Conservation (phyloP, 2,797 vertebrate species). For the Pangasius mekongensis region DNA sequence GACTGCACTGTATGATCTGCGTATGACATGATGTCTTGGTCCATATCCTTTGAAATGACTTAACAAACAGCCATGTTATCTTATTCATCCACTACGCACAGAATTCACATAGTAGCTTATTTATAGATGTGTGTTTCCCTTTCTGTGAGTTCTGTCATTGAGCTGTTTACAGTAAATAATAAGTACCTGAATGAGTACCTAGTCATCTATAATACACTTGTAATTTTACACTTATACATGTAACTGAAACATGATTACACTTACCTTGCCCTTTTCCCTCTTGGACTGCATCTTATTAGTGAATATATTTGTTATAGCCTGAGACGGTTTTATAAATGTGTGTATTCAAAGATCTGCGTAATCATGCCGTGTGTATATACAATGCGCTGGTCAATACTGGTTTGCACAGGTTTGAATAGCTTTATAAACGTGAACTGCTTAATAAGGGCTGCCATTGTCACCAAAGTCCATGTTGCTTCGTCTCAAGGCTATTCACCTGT, state of each 20-base stretch:
- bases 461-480: neutral
- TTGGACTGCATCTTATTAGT: neutral
- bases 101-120: neutral
- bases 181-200: neutral
- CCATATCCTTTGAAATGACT: neutral
- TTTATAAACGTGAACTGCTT: conserved; percentile 21
- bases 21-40: neutral
- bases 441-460: neutral
- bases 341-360: neutral
- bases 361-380: neutral
- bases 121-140: neutral
- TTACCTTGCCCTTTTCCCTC: neutral
- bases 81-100: neutral
- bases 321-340: neutral
- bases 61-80: neutral
- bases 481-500: conserved; percentile 1
- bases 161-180: neutral
- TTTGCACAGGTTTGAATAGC: conserved; percentile 8
- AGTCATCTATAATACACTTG: neutral
- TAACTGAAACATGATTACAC: neutral
- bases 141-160: neutral
- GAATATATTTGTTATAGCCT: neutral
- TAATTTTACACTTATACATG: neutral
- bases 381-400: neutral
- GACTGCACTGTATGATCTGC: neutral